Conservation (phyloP, 2,888 invertebrate genomes). For the Leptopterna dolabrata region DNA sequence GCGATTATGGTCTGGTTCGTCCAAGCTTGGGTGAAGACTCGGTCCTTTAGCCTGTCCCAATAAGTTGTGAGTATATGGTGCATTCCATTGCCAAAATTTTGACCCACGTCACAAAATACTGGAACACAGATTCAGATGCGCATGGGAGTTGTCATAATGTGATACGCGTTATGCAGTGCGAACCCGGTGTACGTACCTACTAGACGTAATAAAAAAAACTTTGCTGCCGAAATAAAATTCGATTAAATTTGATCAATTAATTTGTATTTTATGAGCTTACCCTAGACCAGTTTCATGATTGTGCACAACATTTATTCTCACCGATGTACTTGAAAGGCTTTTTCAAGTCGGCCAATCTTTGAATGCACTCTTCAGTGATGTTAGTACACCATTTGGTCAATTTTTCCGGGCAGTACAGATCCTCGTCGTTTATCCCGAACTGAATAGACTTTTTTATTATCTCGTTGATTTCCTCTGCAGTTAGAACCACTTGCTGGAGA, state of each 20-base stretch:
- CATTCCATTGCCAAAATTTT: slow-evolving; percentile 42
- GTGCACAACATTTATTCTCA: too few species aligned
- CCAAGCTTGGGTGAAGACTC: slow-evolving; percentile 27
- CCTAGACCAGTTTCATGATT: too few species aligned
- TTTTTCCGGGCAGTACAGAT: slow-evolving; percentile 3
- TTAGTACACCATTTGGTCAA: slow-evolving; percentile 46
- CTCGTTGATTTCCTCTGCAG: slow-evolving; percentile 29
- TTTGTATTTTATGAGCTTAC: too few species aligned
- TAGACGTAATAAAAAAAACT: too few species aligned
- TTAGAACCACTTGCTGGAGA: slow-evolving; percentile 20
- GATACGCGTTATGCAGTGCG: not conserved
- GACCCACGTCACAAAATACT: slow-evolving; percentile 51
- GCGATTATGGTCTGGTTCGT: slow-evolving; percentile 22
- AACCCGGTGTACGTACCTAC: too few species aligned
- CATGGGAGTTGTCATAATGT: not conserved
- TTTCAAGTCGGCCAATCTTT: slow-evolving; percentile 37
- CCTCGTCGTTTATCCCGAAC: slow-evolving; percentile 21
- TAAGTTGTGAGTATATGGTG: slow-evolving; percentile 33
- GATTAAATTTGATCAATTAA: too few species aligned
- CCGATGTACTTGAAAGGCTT: slow-evolving; percentile 50
- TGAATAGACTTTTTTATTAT: slow-evolving; percentile 27
- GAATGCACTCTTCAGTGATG: slow-evolving; percentile 44
- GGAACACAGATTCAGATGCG: not conserved
- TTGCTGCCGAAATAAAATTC: too few species aligned
- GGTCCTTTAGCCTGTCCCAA: slow-evolving; percentile 45